Evolutionary conservation across 1,140 invertebrate genomes (phyloP).

Genomic region (Cyrtorhinus lividipennis): DNA sequence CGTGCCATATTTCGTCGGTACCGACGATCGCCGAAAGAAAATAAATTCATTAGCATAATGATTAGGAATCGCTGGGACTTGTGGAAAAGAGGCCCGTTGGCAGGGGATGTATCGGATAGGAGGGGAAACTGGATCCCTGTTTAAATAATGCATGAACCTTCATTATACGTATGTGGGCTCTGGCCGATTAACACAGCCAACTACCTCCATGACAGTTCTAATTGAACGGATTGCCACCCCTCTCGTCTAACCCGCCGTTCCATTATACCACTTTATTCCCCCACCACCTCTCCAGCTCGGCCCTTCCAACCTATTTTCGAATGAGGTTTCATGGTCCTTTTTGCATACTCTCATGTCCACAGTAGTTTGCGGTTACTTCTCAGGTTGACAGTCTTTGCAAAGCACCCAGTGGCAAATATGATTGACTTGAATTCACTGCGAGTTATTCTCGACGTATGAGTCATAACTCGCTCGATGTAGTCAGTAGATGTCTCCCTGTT

Average conservation of each 20-base stretch:
- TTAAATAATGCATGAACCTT: slow-evolving; percentile 10
- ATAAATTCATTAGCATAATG: not conserved
- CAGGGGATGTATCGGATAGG: not conserved
- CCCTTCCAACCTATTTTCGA: not conserved
- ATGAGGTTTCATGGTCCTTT: not conserved
- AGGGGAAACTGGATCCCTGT: slow-evolving; percentile 1
- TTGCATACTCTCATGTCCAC: not conserved
- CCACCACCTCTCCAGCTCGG: not conserved
- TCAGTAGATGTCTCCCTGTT: no score
- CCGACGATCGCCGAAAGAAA: no score
- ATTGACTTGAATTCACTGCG: no score
- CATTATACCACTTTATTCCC: not conserved
- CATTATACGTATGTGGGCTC: slow-evolving; percentile 6
- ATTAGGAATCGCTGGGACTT: not conserved
- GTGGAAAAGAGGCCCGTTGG: not conserved
- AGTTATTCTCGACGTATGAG: no score
- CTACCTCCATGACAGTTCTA: slow-evolving; percentile 4
- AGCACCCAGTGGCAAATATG: no score
- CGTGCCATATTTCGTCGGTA: no score
- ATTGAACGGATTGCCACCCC: slow-evolving; percentile 1
- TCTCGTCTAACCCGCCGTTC: not conserved
- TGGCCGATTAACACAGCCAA: slow-evolving; percentile 4
- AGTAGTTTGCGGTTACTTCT: no score
- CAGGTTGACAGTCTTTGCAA: no score
- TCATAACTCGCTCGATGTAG: no score